phyloP scores from a whole-genome alignment of 1,140 invertebrate species.

The Drosophila virilis region DNA sequence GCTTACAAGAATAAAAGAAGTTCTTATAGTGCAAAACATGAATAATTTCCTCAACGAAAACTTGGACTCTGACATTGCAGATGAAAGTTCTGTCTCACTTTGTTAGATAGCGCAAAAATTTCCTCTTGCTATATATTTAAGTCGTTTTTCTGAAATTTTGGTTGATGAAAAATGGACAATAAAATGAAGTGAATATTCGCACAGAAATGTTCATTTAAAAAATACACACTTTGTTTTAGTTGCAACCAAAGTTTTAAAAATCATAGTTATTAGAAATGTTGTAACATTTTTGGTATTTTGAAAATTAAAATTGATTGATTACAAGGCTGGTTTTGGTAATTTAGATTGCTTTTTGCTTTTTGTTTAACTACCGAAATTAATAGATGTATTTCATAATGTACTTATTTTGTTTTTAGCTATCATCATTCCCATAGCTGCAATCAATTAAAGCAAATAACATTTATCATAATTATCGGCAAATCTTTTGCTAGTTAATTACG shows the following conservation, averaged over 20 bases:
- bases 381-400: constrained; percentile 3
- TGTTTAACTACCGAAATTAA: not conserved
- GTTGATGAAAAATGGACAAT: no score
- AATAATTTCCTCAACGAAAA: no score
- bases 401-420: constrained; percentile 12
- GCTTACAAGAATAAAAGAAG: not conserved
- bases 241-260: not conserved
- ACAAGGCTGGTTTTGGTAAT: not conserved
- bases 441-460: constrained; percentile 40
- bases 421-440: constrained; percentile 34
- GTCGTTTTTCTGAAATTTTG: no score
- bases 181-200: not conserved
- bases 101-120: no score
- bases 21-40: not conserved
- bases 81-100: no score
- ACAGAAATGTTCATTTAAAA: no score
- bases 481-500: constrained; percentile 39
- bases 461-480: constrained; percentile 62
- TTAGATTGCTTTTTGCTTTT: not conserved
- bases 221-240: not conserved
- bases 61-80: no score
- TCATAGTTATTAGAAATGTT: not conserved
- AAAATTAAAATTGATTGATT: not conserved
- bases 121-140: no score
- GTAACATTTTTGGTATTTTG: not conserved